Evolutionary conservation across 1,140 invertebrate species (phyloP).

Genomic region (Conus ventricosus): DNA sequence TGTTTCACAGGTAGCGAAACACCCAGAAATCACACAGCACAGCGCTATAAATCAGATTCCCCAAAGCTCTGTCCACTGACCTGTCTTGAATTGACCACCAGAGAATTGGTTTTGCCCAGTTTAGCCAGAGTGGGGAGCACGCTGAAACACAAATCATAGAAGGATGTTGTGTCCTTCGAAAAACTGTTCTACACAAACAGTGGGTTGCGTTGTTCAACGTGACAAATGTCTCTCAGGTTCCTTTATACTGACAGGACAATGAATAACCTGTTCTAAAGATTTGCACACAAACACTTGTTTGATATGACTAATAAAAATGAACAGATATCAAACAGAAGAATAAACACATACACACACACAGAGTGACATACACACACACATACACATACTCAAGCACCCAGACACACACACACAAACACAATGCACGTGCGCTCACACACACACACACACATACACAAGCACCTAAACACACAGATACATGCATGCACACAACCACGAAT

Average conservation of each 20-base stretch:
- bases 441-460: background rate
- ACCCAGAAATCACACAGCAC: too few relatives aligned
- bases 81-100: slow-evolving; percentile 82
- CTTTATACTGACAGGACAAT: too few relatives aligned
- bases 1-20: too few relatives aligned
- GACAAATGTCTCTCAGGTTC: too few relatives aligned
- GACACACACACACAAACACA: background rate
- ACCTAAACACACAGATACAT: background rate
- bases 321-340: background rate
- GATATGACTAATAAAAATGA: too few relatives aligned
- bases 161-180: too few relatives aligned
- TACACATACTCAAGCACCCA: background rate
- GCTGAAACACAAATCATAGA: slow-evolving; percentile 1
- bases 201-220: too few relatives aligned
- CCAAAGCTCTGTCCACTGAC: slow-evolving; percentile 53
- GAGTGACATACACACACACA: background rate
- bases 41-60: too few relatives aligned
- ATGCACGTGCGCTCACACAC: background rate
- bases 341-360: background rate
- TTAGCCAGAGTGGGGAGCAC: slow-evolving; percentile 48
- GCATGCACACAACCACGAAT: too few relatives aligned
- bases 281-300: too few relatives aligned
- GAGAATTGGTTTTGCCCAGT: slow-evolving; percentile 68
- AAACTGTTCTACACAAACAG: too few relatives aligned
- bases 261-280: too few relatives aligned